Conservation (phyloP, 2,888 invertebrate species). For the Nephrotoma appendiculata region DNA sequence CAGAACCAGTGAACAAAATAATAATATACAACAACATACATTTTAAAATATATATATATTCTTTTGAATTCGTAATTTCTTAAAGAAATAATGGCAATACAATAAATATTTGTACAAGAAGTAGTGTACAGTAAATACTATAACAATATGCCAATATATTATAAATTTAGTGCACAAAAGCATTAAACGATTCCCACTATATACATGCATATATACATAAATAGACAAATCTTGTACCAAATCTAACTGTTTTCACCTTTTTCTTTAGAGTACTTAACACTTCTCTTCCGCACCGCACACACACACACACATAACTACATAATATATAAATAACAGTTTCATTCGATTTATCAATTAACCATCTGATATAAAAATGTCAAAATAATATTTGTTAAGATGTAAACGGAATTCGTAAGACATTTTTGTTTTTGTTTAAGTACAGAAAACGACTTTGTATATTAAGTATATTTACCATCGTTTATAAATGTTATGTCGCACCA, state of each 20-base stretch:
- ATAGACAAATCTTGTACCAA: background rate
- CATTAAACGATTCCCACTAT: too few species aligned
- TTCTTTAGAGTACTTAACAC: background rate
- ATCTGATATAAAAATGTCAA: background rate
- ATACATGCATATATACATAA: too few species aligned
- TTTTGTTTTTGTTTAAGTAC: background rate
- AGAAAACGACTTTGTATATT: background rate
- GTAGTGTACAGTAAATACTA: background rate
- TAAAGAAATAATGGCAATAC: background rate
- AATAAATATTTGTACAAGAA: background rate
- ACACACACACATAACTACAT: background rate
- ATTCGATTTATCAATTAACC: background rate
- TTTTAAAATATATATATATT: background rate
- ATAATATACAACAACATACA: background rate
- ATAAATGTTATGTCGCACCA: background rate
- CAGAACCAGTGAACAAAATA: constrained; percentile 1
- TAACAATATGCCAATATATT: background rate
- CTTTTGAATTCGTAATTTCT: background rate
- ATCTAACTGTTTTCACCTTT: background rate
- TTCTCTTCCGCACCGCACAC: background rate
- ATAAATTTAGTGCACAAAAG: background rate
- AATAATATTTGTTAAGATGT: background rate
- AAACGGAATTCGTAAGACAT: background rate
- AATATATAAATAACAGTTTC: background rate
- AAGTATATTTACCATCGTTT: background rate